phyloP scores from a whole-genome alignment of 2,888 invertebrate genomes.

The Clusia tigrina region DNA sequence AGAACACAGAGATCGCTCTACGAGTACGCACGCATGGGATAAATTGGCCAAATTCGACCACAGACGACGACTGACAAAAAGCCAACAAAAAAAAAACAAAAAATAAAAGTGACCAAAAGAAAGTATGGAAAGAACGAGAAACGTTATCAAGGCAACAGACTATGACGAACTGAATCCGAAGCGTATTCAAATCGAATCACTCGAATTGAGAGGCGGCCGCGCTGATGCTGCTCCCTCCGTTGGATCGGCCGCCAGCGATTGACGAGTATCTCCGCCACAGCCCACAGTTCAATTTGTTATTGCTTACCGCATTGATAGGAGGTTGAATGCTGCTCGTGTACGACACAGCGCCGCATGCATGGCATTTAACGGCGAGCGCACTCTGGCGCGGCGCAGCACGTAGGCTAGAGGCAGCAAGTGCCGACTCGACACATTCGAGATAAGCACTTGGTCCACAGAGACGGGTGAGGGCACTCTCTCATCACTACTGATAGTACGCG shows the following conservation, averaged over 20 bases:
- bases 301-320: not conserved
- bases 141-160: constrained; percentile 65
- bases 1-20: not conserved
- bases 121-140: constrained; percentile 31
- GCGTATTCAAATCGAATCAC: not conserved
- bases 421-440: no score
- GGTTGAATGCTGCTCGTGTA: not conserved
- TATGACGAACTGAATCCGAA: constrained; percentile 59
- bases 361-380: not conserved
- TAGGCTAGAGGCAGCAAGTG: not conserved
- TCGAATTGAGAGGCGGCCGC: not conserved
- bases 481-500: no score
- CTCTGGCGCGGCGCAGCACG: not conserved
- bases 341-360: not conserved
- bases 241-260: not conserved
- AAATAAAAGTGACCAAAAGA: constrained; percentile 35
- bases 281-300: constrained; percentile 9
- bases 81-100: constrained; percentile 28
- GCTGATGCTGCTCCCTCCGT: no score
- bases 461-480: no score
- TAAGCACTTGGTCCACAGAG: no score
- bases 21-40: constrained; percentile 14
- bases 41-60: constrained; percentile 28
- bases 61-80: constrained; percentile 35
- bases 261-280: constrained; percentile 15